Percentiles rank a stretch among this genome's conserved stretches.
These are phyloP conservation scores for Hemistola chrysoprasaria DNA, from an alignment of 2,888 invertebrate species.

Conservation along the genomic window DNA sequence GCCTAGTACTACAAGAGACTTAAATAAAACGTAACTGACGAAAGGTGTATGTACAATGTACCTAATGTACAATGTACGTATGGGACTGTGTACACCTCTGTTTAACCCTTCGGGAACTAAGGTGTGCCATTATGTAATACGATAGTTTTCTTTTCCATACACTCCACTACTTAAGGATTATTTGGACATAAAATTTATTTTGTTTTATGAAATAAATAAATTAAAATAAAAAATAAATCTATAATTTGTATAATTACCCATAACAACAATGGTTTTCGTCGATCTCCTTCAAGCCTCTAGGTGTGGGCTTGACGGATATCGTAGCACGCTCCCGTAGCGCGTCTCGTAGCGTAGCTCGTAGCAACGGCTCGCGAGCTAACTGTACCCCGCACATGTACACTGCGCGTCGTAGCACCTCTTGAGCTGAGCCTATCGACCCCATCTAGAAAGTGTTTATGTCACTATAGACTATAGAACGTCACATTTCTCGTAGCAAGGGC, in stretches of 20 bases:
- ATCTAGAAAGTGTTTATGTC: conserved; percentile 31
- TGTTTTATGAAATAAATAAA: too few species aligned
- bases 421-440: conserved; percentile 73
- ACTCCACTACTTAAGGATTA: too few species aligned
- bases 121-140: too few species aligned
- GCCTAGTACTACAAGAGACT: too few species aligned
- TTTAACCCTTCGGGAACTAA: neutral
- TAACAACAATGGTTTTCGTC: conserved; percentile 96
- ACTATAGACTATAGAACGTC: conserved; percentile 71
- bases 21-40: too few species aligned
- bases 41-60: too few species aligned
- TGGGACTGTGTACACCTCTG: too few species aligned
- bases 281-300: conserved; percentile 95
- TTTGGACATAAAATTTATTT: too few species aligned
- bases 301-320: conserved; percentile 91
- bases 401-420: conserved; percentile 94
- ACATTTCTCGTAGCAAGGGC: conserved; percentile 92
- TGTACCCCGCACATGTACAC: conserved; percentile 98
- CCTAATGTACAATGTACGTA: too few species aligned
- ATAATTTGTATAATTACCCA: conserved; percentile 70
- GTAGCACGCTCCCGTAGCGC: conserved; percentile 94
- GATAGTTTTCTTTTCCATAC: too few species aligned
- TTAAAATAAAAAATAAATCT: too few species aligned
- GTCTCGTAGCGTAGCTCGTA: conserved; percentile 92
- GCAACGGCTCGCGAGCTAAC: conserved; percentile 94